These are phyloP conservation scores for Chlorops oryzae DNA, from an alignment of 1,140 invertebrate genomes.

Conservation along the genomic window DNA sequence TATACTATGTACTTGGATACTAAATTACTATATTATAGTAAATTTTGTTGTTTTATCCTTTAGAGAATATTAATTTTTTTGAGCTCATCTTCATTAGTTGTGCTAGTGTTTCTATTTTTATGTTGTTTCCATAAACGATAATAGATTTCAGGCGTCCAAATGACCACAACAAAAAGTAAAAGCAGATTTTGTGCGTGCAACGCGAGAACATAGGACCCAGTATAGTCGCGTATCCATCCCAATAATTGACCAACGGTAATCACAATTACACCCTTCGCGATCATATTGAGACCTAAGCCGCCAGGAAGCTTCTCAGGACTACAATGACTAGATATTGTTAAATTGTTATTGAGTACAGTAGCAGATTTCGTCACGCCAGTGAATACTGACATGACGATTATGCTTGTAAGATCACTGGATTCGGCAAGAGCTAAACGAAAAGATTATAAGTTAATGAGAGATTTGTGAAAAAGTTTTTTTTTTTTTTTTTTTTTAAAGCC, in stretches of 20 bases:
- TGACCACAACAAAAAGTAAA: slow-evolving; percentile 51
- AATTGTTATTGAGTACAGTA: slow-evolving; percentile 63
- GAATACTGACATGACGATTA: slow-evolving; percentile 32
- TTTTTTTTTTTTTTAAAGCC: too few species aligned
- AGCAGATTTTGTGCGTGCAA: slow-evolving; percentile 58
- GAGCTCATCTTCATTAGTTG: too few species aligned
- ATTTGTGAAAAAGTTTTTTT: background rate
- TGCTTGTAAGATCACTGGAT: slow-evolving; percentile 20
- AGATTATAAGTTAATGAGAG: background rate
- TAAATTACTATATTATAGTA: too few species aligned
- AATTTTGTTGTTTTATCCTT: too few species aligned
- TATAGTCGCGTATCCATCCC: slow-evolving; percentile 61
- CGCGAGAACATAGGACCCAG: slow-evolving; percentile 55
- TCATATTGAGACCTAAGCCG: slow-evolving; percentile 66
- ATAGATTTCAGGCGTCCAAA: slow-evolving; percentile 56
- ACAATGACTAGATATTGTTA: slow-evolving; percentile 63
- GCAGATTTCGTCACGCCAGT: slow-evolving; percentile 46
- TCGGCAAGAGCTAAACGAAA: slow-evolving; percentile 22
- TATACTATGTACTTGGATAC: too few species aligned
- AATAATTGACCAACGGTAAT: slow-evolving; percentile 60
- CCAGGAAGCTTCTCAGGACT: slow-evolving; percentile 55
- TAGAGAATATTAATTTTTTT: too few species aligned
- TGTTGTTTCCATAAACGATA: slow-evolving; percentile 30
- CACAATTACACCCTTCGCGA: slow-evolving; percentile 63
- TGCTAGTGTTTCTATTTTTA: too few species aligned